Evolutionary conservation across 2,888 invertebrate species (phyloP), one percentile per base, ranked within the genome.

Genomic region (Biston stratarius): DNA sequence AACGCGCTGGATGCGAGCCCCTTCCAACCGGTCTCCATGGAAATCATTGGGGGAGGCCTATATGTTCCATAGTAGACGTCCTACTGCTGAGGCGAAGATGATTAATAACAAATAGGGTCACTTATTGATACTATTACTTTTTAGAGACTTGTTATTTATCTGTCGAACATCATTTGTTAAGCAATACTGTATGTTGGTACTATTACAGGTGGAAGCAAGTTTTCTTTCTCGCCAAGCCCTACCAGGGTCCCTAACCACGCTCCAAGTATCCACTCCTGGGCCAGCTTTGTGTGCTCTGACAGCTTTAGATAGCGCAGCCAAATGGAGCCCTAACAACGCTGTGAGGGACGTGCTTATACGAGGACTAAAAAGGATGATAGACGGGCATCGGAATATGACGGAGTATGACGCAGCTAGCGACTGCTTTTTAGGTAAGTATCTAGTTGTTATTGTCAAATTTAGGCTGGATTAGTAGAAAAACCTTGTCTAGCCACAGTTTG

Each of bases 271-370:
- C 0, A 87, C 91, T 0, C 77, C 86, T 0, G 92, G 90, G 0
- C 90, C 92, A 0, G 90, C 94, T 0, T 80, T 94, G 0, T 94
- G 94, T 63, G 90, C 90, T 0, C 83, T 94, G 5, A 77, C 90
- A 0, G 94, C 85, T 0, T 61, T 90, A 5, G 92, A 92, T 68
- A 74, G 82, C 0, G 91, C 90, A 0, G 77, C 86, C 15, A 86
- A 82, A 49, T 85, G 85, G 84, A 60, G 71, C 3, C 83, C 84
- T 0, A 75, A 76, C 0, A 76, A 76, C 0, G 75, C 77, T 0
- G 75, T 88, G 0, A 84, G 80, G 24, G 87, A 89, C 3, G 73
- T 82, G 10, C 70, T 92, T 1, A 73, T 90, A 67, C 64, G 49
- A 0, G 76, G 78, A 0, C 67, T 94, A 59, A 79, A 67, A 67